Evolutionary conservation across 2,888 invertebrate genomes (phyloP).

Genomic region (Megastigmus dorsalis): DNA sequence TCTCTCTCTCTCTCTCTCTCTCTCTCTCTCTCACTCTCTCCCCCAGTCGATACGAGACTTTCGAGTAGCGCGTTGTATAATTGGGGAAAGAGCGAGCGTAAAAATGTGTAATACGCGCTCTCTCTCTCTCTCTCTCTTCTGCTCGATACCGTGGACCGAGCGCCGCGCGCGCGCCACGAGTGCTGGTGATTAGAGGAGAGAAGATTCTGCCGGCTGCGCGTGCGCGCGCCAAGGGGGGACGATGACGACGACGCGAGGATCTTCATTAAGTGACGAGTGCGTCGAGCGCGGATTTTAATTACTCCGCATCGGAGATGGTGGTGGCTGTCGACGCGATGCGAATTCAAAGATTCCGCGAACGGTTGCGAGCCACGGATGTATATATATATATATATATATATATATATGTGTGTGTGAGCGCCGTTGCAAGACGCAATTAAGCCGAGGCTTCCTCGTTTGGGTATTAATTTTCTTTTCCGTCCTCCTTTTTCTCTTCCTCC

Average conservation of each 20-base stretch:
- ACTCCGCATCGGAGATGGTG: conserved; percentile 32
- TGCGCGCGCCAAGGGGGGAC: too few relatives aligned
- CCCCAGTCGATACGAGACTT: background rate
- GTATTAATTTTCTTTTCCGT: conserved; percentile 44
- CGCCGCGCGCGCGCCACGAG: too few relatives aligned
- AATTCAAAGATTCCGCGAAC: conserved; percentile 45
- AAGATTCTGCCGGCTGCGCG: too few relatives aligned
- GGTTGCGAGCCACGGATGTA: background rate
- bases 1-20: background rate
- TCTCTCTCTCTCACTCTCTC: background rate
- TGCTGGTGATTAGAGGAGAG: conserved; percentile 24
- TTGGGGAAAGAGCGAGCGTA: conserved; percentile 18
- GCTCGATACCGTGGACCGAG: too few relatives aligned
- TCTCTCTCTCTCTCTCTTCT: background rate
- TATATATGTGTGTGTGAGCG: too few relatives aligned
- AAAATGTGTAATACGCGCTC: conserved; percentile 31
- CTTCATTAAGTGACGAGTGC: conserved; percentile 60
- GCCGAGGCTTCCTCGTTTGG: conserved; percentile 30
- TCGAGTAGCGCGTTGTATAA: conserved; percentile 4
- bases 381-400: too few relatives aligned
- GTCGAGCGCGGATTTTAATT: conserved; percentile 61
- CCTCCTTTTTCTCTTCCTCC: background rate
- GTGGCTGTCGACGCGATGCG: conserved; percentile 16
- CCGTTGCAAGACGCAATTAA: conserved; percentile 36
- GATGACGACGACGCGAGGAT: too few relatives aligned